Evolutionary conservation across 2,888 invertebrate species (phyloP), one percentile per base, ranked within the genome.

Genomic region (Epinotia nisella): DNA sequence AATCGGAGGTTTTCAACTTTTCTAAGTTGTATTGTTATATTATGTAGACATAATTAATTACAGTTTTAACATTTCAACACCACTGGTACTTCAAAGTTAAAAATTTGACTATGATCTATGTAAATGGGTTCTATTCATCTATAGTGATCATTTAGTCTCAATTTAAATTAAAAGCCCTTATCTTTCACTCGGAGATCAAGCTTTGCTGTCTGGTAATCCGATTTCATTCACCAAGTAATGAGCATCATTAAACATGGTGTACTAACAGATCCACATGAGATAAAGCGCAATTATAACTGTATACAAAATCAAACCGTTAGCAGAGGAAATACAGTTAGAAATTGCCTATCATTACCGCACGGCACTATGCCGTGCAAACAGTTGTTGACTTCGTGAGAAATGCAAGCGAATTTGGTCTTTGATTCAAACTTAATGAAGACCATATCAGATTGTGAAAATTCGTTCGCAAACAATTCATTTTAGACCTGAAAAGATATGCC

Each of bases 401-500:
- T n/a, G 39, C 82, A 84, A 76, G 70, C 78, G 68, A 87, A 83
- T 83, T 79, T 84, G 79, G 82, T 77, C 79, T 82, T 83, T 87
- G 74, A 74, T n/a, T 0, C 9, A 11, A 17, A 62, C 41, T 35
- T 1, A 19, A 72, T 85, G 79, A 78, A 83, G 91, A 85, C 76
- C 73, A 84, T 79, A 82, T 83, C 87, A 51, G 76, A 68, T 83
- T 83, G 85, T 70, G 17, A 49, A 64, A 56, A 76, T 55, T 55
- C 74, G 67, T 80, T 82, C 78, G 83, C 84, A 80, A 82, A 81
- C 82, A 82, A 87, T 88, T 87, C 85, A 88, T 89, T 90, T 85
- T 83, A 85, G 85, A 89, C 85, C 87, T 89, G 87, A 87, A 91
- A 90, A 92, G 92, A 92, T 91, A 90, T 90, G 88, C 90, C 89